phyloP scores from a whole-genome alignment of 2,113 vertebrate species.

The Phylloscopus whistleri region DNA sequence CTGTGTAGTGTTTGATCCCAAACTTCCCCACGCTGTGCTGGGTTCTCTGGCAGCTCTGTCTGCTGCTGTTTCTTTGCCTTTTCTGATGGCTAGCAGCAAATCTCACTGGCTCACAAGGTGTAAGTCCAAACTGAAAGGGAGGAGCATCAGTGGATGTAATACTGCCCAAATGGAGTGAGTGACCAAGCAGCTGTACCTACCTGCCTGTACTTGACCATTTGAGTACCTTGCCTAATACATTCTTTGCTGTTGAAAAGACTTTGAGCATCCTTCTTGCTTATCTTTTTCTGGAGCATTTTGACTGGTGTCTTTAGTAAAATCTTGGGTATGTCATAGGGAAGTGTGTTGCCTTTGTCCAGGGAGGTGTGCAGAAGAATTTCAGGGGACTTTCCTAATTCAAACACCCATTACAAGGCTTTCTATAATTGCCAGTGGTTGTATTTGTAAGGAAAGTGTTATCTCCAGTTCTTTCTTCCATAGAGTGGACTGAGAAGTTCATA shows the following conservation, averaged over 20 bases:
- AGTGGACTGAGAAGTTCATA: background rate
- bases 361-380: background rate
- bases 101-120: background rate
- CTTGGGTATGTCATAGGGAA: background rate
- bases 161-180: background rate
- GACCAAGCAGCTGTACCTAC: background rate
- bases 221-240: background rate
- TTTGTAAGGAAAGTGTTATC: background rate
- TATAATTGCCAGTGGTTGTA: background rate
- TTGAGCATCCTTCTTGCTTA: background rate
- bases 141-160: background rate
- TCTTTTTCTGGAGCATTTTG: background rate
- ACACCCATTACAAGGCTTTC: accelerated
- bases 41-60: background rate
- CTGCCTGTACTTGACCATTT: background rate
- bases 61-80: background rate
- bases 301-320: background rate
- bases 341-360: background rate
- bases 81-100: background rate
- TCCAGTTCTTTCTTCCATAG: background rate
- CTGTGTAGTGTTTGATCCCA: background rate
- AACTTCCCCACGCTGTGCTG: accelerated
- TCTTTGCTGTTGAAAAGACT: background rate
- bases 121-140: background rate
- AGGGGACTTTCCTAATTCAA: background rate